Evolutionary conservation across 2,113 vertebrate species (phyloP).

Genomic region (Neogobius melanostomus): DNA sequence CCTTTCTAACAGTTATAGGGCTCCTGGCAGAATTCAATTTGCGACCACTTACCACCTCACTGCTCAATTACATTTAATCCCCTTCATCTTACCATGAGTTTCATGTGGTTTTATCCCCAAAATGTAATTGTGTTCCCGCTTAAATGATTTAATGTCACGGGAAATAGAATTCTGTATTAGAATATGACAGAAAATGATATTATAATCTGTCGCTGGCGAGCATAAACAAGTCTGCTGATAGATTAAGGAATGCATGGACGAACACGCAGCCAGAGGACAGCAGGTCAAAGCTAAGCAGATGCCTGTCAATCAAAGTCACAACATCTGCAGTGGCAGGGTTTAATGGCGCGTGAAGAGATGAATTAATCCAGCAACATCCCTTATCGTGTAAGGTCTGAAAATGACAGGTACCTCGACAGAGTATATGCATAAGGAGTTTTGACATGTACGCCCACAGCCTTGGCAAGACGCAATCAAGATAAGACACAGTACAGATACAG

Average conservation of each 20-base stretch:
- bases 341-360: background rate
- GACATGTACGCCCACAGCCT: background rate
- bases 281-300: background rate
- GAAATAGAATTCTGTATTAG: background rate
- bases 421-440: background rate
- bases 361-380: background rate
- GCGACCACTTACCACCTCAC: constrained; percentile 1
- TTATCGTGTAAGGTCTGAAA: background rate
- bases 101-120: background rate
- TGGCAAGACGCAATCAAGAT: no score
- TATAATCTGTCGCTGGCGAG: background rate
- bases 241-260: background rate
- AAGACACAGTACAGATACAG: no score
- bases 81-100: background rate
- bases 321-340: background rate
- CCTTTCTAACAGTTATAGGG: background rate
- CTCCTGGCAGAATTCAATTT: constrained; percentile 10
- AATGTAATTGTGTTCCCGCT: background rate
- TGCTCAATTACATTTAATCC: constrained; percentile 9
- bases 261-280: background rate
- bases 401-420: background rate
- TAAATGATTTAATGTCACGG: background rate
- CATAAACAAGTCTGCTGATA: background rate
- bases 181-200: background rate
- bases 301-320: background rate